These are phyloP conservation scores for Nyctalus aviator DNA, from an alignment of 2,797 vertebrate species.

Conservation along the genomic window DNA sequence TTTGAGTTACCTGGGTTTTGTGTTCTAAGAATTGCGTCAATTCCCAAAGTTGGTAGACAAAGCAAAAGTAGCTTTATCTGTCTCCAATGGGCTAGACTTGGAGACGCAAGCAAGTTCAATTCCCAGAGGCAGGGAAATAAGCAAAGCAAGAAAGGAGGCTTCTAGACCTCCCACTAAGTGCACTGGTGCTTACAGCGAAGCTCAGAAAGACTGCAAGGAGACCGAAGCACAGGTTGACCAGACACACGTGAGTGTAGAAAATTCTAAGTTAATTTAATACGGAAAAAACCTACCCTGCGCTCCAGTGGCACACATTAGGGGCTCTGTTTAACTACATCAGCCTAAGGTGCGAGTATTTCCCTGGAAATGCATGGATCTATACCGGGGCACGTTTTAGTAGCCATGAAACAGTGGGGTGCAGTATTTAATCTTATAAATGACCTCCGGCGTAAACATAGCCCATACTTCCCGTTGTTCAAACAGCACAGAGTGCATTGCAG, in stretches of 20 bases:
- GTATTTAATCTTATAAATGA: neutral
- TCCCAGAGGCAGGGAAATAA: neutral
- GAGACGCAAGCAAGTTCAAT: neutral
- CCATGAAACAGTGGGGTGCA: neutral
- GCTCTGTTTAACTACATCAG: neutral
- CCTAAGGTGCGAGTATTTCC: neutral
- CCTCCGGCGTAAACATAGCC: neutral
- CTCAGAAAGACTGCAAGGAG: neutral
- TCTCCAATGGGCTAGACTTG: neutral
- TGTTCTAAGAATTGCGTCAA: conserved; percentile 72
- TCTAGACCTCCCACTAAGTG: neutral
- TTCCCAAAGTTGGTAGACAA: conserved; percentile 33
- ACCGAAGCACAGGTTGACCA: neutral
- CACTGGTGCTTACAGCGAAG: neutral
- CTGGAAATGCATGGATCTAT: neutral
- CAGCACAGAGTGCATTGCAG: neutral
- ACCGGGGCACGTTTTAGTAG: neutral
- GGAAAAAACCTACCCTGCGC: neutral
- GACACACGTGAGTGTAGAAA: neutral
- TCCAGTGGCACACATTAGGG: neutral
- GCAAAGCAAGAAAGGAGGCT: neutral
- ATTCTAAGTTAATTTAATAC: neutral
- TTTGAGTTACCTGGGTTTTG: conserved; percentile 49
- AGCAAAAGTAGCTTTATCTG: neutral
- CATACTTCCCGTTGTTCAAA: neutral